Percentiles rank a stretch among this genome's conserved stretches.
Conservation (phyloP, 2,113 vertebrate species). For the Numida meleagris region DNA sequence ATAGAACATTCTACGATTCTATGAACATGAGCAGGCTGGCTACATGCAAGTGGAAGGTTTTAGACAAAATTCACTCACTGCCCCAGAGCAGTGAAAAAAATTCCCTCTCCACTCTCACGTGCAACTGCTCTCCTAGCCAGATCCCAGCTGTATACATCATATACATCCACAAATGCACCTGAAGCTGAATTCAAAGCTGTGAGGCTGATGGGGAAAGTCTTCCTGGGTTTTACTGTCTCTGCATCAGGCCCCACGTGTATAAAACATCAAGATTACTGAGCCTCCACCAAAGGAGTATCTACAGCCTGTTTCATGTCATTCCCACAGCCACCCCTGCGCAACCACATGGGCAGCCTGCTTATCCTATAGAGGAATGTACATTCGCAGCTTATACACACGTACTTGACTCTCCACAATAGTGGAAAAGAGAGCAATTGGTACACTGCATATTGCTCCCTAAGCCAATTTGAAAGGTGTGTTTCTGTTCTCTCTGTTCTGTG, state of each 20-base stretch:
- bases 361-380: conserved; percentile 37
- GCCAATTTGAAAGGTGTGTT: conserved; percentile 20
- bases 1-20: background rate
- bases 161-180: background rate
- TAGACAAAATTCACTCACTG: conserved; percentile 32
- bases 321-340: conserved; percentile 53
- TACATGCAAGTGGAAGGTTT: background rate
- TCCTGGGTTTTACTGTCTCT: background rate
- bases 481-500: background rate
- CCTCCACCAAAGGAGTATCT: conserved; percentile 27
- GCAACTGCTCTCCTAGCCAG: background rate
- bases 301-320: conserved; percentile 22
- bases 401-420: conserved; percentile 15
- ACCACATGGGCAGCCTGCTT: conserved; percentile 34
- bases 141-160: background rate
- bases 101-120: background rate
- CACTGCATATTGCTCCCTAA: background rate
- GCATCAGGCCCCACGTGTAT: background rate
- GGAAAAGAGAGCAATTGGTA: conserved; percentile 12
- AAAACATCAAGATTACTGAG: background rate
- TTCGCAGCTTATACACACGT: conserved; percentile 44
- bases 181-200: background rate
- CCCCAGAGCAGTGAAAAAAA: background rate
- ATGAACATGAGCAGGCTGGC: conserved; percentile 18
- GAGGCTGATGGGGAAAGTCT: background rate